These are phyloP conservation scores for Melieria omissa DNA, from an alignment of 2,888 invertebrate species.

Conservation along the genomic window DNA sequence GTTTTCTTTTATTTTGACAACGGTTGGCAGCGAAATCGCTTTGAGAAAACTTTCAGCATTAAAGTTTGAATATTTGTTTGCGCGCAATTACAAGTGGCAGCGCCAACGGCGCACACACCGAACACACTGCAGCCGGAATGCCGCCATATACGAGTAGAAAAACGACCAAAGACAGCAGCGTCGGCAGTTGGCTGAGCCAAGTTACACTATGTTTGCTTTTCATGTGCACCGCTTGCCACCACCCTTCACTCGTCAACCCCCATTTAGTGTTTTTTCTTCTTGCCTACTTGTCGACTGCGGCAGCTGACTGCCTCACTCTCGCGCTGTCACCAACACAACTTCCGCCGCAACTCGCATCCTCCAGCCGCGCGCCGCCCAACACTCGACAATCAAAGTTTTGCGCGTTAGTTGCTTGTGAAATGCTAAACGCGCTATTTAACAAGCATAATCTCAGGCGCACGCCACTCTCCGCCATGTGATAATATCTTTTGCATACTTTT, in stretches of 20 bases:
- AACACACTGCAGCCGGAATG: no score
- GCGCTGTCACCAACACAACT: no score
- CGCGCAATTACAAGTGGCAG: background rate
- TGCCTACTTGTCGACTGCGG: background rate
- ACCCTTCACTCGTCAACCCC: no score
- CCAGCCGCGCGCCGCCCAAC: no score
- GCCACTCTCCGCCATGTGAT: background rate
- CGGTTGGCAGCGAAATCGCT: background rate
- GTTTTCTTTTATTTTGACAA: no score
- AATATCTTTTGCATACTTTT: background rate
- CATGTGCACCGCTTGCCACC: no score
- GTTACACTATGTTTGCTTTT: no score
- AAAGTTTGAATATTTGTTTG: background rate
- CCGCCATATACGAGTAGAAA: background rate
- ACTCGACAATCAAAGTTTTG: constrained; percentile 5
- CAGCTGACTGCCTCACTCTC: no score
- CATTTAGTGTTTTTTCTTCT: background rate
- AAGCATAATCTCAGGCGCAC: constrained; percentile 31
- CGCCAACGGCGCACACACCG: background rate
- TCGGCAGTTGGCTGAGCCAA: background rate
- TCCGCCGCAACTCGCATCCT: no score
- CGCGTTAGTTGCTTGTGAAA: background rate
- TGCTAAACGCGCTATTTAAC: constrained; percentile 30
- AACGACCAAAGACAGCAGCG: background rate
- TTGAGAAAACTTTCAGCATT: constrained; percentile 1